Evolutionary conservation across 2,888 invertebrate species (phyloP), one percentile per base, ranked within the genome.

Genomic region (Morinoia aosen): DNA sequence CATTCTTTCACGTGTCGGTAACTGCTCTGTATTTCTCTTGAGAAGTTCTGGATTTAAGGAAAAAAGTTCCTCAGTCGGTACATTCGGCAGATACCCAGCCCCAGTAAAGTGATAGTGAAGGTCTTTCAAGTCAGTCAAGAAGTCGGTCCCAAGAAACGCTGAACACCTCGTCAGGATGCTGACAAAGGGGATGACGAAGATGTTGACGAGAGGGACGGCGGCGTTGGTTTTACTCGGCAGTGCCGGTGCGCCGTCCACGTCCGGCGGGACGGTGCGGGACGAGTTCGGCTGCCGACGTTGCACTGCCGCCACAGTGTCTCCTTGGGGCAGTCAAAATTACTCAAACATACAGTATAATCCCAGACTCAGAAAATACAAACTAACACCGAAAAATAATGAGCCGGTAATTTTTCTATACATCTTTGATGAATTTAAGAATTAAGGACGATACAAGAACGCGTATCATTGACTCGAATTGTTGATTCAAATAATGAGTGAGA

Each of bases 251-350:
- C 93, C 93, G 25, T 93, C 93, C 57, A 93, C 58, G 12, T 56
- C 57, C 0, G 56, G 48, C 33, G 93, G 8, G 14, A 48, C 40
- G 12, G 90, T 40, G 4, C n/a, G 56, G 8, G 93, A 93, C 11
- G 93, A 16, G 93, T 93, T 93, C 3, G 95, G 95, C 40, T 95
- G 88, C 48, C 95, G 95, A 19, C 95, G 58, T 48, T 95, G 95
- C 25, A 95, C 95, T n/a, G 95, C 95, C 1, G 95, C 95, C 58
- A 95, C 95, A 40, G 95, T 95, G 58, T 95, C 95, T 33, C 95
- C 95, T 95, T n/a, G 58, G n/a, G 14, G 12, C 39, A 58, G 58
- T 11, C 33, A 57, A 58, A 58, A 33, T 12, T 94, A 16, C 12
- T 33, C 25, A 25, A 76, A 76, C 25, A 10, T 10, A 16, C 8